Conservation (phyloP, 2,888 invertebrate genomes). For the Volucella bombylans region DNA sequence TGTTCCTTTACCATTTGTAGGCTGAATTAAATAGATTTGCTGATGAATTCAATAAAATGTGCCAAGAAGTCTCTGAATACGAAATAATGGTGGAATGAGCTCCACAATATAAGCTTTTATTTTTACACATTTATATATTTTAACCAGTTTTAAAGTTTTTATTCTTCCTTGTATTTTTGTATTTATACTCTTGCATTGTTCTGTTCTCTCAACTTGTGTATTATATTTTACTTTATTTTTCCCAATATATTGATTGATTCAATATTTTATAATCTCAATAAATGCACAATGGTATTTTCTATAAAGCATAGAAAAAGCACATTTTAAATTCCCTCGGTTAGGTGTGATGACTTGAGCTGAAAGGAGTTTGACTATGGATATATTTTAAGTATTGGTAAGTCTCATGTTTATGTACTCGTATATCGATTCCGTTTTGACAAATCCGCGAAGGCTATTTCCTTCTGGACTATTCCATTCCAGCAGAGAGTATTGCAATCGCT, state of each 20-base stretch:
- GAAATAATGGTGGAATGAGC: conserved; percentile 78
- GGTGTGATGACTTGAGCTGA: not conserved
- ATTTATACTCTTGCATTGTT: not conserved
- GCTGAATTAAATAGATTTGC: conserved; percentile 77
- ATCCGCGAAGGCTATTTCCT: conserved; percentile 18
- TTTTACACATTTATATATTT: not conserved
- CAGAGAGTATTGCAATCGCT: conserved; percentile 10
- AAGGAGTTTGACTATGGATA: conserved; percentile 3
- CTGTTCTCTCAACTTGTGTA: conserved; percentile 41
- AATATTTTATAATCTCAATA: conserved; percentile 60
- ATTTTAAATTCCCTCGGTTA: conserved; percentile 5
- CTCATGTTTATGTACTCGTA: not conserved
- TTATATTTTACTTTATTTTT: conserved; percentile 37
- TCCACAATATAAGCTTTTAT: not conserved
- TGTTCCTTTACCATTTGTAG: conserved; percentile 31
- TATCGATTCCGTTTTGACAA: not conserved
- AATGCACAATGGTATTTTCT: not conserved
- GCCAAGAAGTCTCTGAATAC: conserved; percentile 79
- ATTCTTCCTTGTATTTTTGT: conserved; percentile 8
- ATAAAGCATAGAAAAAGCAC: not conserved
- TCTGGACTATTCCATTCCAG: not conserved
- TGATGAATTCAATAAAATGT: conserved; percentile 80
- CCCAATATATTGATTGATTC: conserved; percentile 75
- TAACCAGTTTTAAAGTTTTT: conserved; percentile 6
- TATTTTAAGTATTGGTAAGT: conserved; percentile 7